These are phyloP conservation scores for Telmatochromis brachygnathus DNA, from an alignment of 2,113 vertebrate genomes.

Conservation along the genomic window DNA sequence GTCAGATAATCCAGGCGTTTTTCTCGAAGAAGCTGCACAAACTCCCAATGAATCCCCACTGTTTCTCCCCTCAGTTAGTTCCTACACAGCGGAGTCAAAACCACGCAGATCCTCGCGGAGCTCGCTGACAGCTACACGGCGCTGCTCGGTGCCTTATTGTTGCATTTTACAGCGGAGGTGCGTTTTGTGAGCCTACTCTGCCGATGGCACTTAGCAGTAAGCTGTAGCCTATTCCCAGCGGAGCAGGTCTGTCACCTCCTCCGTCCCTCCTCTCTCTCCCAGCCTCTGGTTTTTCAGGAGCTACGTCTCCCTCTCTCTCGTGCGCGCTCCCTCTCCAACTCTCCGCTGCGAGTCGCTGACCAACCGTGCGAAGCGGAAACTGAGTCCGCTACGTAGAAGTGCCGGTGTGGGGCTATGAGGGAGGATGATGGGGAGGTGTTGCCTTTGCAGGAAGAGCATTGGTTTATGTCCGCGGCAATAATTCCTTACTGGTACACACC, in stretches of 20 bases:
- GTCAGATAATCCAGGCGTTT: conserved; percentile 58
- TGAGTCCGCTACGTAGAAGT: conserved; percentile 55
- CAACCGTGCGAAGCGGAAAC: conserved; percentile 65
- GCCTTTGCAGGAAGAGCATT: conserved; percentile 58
- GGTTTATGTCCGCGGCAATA: conserved; percentile 50
- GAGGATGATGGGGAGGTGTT: conserved; percentile 44
- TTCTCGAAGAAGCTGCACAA: neutral
- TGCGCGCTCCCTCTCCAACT: conserved; percentile 7
- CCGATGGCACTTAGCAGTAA: conserved; percentile 31
- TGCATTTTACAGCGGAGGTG: conserved; percentile 35
- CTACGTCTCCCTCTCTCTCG: neutral
- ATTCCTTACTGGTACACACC: conserved; percentile 30
- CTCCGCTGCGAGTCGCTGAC: conserved; percentile 53
- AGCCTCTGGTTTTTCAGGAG: conserved; percentile 27
- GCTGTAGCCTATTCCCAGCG: conserved; percentile 51
- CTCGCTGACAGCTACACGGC: conserved; percentile 7
- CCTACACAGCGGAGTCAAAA: conserved; percentile 17
- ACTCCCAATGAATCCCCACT: conserved; percentile 35
- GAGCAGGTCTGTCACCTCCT: conserved; percentile 67
- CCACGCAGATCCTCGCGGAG: neutral
- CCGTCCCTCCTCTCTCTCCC: conserved; percentile 39
- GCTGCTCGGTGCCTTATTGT: neutral
- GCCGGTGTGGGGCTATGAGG: neutral
- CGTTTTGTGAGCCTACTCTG: conserved; percentile 29
- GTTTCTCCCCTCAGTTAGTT: conserved; percentile 28